Conservation (phyloP, 2,888 invertebrate genomes). For the Epinotia bilunana region DNA sequence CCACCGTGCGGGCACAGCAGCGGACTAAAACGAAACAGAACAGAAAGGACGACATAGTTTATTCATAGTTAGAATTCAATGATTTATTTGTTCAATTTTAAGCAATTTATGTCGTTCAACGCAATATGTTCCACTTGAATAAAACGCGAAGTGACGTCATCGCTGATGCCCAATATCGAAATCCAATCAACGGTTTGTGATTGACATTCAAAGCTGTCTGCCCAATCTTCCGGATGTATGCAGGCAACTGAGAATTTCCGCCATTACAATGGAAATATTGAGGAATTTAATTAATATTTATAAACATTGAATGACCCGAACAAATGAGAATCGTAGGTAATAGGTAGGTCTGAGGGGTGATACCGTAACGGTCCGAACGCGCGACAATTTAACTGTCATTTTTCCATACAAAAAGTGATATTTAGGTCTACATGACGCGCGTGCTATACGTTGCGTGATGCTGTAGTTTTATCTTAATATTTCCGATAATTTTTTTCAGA, state of each 20-base stretch:
- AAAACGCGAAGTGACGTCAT: slow-evolving; percentile 58
- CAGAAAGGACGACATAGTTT: background rate
- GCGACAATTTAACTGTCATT: too few relatives aligned
- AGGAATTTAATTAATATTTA: slow-evolving; percentile 10
- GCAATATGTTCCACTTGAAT: slow-evolving; percentile 51
- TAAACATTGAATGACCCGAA: background rate
- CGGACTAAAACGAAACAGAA: background rate
- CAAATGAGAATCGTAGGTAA: background rate
- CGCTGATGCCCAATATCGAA: slow-evolving; percentile 70
- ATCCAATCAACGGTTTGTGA: slow-evolving; percentile 76
- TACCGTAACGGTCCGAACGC: too few relatives aligned
- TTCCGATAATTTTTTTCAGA: too few relatives aligned
- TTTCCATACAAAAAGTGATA: too few relatives aligned
- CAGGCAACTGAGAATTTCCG: slow-evolving; percentile 10
- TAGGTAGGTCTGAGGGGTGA: background rate
- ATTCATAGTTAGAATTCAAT: slow-evolving; percentile 5
- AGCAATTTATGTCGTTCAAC: slow-evolving; percentile 36
- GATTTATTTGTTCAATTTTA: slow-evolving; percentile 33
- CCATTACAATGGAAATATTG: background rate
- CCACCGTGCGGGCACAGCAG: background rate
- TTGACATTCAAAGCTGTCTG: slow-evolving; percentile 67
- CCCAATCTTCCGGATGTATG: slow-evolving; percentile 51
- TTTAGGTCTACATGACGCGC: too few relatives aligned
- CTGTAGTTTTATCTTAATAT: too few relatives aligned
- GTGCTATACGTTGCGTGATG: too few relatives aligned